Conservation (phyloP, 2,113 vertebrate species). For the Notarius quadriscutis region DNA sequence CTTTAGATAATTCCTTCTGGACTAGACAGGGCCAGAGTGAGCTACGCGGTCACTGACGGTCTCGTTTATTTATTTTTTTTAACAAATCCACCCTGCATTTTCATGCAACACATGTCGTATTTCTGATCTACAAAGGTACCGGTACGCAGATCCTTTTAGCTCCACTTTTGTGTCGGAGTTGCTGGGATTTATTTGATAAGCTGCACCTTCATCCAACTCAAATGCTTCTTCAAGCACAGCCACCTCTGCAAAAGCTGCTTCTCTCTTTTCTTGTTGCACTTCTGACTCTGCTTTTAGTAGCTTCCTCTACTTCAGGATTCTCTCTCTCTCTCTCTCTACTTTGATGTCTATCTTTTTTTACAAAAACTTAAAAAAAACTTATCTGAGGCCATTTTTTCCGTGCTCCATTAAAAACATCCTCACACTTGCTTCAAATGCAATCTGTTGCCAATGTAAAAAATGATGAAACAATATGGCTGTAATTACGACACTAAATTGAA, state of each 20-base stretch:
- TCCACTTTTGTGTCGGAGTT: background rate
- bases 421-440: background rate
- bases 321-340: background rate
- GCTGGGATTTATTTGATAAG: constrained; percentile 2
- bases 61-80: too few species aligned
- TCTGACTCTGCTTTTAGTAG: background rate
- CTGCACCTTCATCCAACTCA: background rate
- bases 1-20: too few species aligned
- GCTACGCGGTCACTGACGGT: too few species aligned
- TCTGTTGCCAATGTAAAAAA: background rate
- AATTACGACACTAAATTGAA: background rate
- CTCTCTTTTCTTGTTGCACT: background rate
- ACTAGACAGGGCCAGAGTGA: too few species aligned
- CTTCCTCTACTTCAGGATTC: background rate
- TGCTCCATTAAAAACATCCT: background rate
- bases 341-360: background rate
- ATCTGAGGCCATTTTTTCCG: background rate
- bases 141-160: background rate
- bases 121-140: background rate
- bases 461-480: background rate
- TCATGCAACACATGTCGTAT: background rate
- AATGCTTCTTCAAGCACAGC: background rate
- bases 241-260: background rate
- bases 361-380: background rate
- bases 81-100: background rate